phyloP scores from a whole-genome alignment of 2,888 invertebrate species.

The Incurvaria masculella region DNA sequence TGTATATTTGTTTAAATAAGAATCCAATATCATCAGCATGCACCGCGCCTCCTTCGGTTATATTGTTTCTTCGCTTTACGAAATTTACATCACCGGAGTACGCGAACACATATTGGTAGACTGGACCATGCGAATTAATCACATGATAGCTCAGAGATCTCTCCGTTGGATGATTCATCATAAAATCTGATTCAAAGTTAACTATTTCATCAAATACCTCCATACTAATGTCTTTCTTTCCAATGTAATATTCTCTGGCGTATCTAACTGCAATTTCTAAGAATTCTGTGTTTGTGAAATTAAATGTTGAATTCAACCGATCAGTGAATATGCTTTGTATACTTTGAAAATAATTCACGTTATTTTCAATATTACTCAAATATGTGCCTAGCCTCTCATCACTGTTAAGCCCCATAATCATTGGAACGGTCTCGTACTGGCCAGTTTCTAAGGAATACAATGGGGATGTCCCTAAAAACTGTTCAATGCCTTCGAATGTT shows the following conservation, averaged over 20 bases:
- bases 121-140: constrained; percentile 1
- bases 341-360: constrained; percentile 1
- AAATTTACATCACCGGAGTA: constrained; percentile 9
- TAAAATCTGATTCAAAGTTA: constrained; percentile 24
- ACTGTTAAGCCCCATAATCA: constrained; percentile 30
- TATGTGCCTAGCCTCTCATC: constrained; percentile 20
- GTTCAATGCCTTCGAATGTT: constrained; percentile 23
- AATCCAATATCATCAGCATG: constrained; percentile 20
- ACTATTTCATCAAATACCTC: constrained; percentile 21
- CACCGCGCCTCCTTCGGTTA: constrained; percentile 5
- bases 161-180: constrained; percentile 23
- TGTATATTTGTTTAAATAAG: constrained; percentile 8
- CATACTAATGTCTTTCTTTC: constrained; percentile 16
- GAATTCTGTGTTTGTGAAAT: constrained; percentile 7
- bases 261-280: constrained; percentile 15
- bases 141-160: constrained; percentile 18
- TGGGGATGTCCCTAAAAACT: constrained; percentile 25
- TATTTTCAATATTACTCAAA: not conserved
- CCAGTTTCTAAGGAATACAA: constrained; percentile 1
- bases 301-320: not conserved
- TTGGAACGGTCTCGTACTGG: constrained; percentile 18
- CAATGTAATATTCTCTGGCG: constrained; percentile 19
- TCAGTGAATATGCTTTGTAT: not conserved
- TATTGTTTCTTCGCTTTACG: constrained; percentile 1
- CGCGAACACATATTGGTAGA: constrained; percentile 8